These are phyloP conservation scores for Limonius californicus DNA, from an alignment of 1,140 invertebrate species.

Conservation along the genomic window DNA sequence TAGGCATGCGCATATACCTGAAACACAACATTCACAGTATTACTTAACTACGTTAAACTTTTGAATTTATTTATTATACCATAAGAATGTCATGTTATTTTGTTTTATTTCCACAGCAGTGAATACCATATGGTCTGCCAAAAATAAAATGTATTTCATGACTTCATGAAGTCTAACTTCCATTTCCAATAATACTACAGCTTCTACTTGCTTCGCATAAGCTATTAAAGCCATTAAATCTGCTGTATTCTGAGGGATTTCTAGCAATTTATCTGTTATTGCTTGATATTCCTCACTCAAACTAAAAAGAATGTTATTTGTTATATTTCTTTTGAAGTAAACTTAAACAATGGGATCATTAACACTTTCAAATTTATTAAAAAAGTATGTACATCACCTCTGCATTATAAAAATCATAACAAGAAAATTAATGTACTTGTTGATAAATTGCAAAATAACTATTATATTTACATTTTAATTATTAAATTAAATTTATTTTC, in stretches of 20 bases:
- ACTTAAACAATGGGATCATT: no score
- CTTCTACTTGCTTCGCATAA: constrained; percentile 74
- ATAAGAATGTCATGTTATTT: constrained; percentile 82
- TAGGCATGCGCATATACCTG: constrained; percentile 60
- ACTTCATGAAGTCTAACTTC: constrained; percentile 68
- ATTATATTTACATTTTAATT: no score
- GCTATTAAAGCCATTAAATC: constrained; percentile 78
- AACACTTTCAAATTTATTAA: no score
- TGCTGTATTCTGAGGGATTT: constrained; percentile 75
- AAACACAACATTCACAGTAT: no score
- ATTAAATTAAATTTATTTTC: no score
- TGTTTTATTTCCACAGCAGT: constrained; percentile 80
- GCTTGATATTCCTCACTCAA: constrained; percentile 80
- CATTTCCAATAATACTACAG: constrained; percentile 66
- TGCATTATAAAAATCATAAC: no score
- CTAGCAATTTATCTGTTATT: constrained; percentile 76
- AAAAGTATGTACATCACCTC: no score
- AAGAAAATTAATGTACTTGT: no score
- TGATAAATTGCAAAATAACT: no score
- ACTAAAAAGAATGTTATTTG: constrained; percentile 53
- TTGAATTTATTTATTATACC: constrained; percentile 49
- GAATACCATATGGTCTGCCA: constrained; percentile 75
- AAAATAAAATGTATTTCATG: constrained; percentile 65
- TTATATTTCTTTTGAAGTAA: no score
- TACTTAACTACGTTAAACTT: not conserved